Evolutionary conservation across 1,140 invertebrate genomes (phyloP), one percentile per base, ranked within the genome.

Genomic region (Gryllus bimaculatus): DNA sequence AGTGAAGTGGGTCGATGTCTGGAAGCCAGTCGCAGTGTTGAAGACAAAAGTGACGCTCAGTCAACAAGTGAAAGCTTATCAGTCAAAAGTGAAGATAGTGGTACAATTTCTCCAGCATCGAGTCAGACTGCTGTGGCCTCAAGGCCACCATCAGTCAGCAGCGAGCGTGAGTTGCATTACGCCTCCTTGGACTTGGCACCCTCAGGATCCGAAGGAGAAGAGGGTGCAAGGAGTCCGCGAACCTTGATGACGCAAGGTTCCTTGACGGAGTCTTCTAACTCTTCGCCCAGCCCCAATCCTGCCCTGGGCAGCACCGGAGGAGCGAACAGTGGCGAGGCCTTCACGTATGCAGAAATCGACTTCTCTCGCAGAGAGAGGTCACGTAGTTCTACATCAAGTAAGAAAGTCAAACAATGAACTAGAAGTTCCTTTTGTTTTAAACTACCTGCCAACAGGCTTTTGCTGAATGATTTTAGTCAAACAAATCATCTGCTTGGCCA

Each of bases 261-360:
- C 4, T 76, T 82, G 26, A 82, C 82, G 8, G 80, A 79, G 20
- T 82, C 83, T 0, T 81, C 83, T 18, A 82, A 82, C 0, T 82
- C 83, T 0, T 81, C 83, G 15, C 82, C 83, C 8, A 82, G 81
- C 73, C 83, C 83, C 47, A 83, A 82, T 76, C 73, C 81, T 20
- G 18, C 86, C 84, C 21, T 86, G 84, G 75, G 85, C 83, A 5
- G 83, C 84, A 26, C 80, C 85, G 83, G 78, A 83, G 26, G 26
- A 5, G 26, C 26, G 5, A 39, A 39, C 26, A 39, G 26, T 39
- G 80, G 48, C 79, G 54, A 83, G 84, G 80, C 81, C 83, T 90
- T 91, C 82, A 87, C 85, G 49, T 93, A 93, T 84, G 91, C 91
- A n/a, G 89, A 92, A 85, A 92, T 93, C 79, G 91, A 93, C 85